Evolutionary conservation across 2,888 invertebrate species (phyloP), one percentile per base, ranked within the genome.

Genomic region (Prosopocoilus inquinatus): DNA sequence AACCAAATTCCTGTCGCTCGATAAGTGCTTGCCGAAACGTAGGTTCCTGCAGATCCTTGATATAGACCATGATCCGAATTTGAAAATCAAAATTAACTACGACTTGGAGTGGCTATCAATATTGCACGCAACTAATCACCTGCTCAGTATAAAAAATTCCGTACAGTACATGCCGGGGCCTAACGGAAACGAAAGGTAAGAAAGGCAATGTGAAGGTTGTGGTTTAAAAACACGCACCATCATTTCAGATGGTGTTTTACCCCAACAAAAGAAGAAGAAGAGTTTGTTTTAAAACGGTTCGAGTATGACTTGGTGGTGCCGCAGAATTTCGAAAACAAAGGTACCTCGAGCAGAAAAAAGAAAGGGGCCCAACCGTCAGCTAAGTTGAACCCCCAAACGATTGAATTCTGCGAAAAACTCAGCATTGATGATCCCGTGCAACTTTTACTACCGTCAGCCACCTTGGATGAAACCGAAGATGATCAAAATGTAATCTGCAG

Each of bases 41-140:
- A 85, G 89, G 59, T 98, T 95, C 79, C 79, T 98, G 38, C 96
- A 98, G 82, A 84, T 97, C 9, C 55, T 86, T 38, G 82, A 84
- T 16, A 69, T 88, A 50, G 79, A 82, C 5, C 82, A 84, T 63
- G 81, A 86, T 60, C 75, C 75, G 64, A 79, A 80, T 63, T 78
- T 80, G 47, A 80, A 81, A 56, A 77, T 81, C 55, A 76, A 80
- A 47, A 74, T 93, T 16, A 80, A 83, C 61, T 89, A 94, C 75
- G 98, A 99, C 79, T 80, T 88, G n/a, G 95, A 97, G 75, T 99
- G 98, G 98, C 78, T 99, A 58, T 86, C 91, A 8, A 84, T 98
- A 70, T 80, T 99, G 44, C 86, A 85, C 70, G 82, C 84, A 61
- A 98, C 98, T 1, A 94, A 98, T 80, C 91, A 96, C 78, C 81